Evolutionary conservation across 1,140 invertebrate species (phyloP), one percentile per base, ranked within the genome.

Genomic region (Colletes gigas): DNA sequence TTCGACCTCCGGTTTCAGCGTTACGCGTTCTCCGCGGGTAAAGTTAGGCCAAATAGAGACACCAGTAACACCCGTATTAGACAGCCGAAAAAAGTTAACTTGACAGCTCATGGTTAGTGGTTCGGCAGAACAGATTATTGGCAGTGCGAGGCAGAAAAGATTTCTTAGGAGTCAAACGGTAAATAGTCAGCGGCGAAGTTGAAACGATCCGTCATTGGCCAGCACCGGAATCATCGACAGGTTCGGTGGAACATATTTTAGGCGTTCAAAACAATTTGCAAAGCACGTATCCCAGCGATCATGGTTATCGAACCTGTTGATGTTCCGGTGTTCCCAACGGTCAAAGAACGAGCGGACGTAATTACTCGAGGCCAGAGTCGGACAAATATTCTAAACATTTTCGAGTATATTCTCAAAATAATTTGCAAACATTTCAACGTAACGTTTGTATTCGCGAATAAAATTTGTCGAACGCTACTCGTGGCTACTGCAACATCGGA

Each of bases 141-240:
- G 91, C 91, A 91, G 91, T 92, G 91, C 90, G 80, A 91, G 91
- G 91, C 90, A 83, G 85, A 86, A 88, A 74, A 88, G 63, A 76
- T 60, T 83, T 80, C 69, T 62, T 71, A 87, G 68, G 62, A 86
- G 83, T 85, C 63, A 77, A 73, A 75, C 78, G 76, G 83, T 44
- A 66, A 47, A 62, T 63, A 15, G 63, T 75, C 67, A 70, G 81
- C 76, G 79, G 85, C 86, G 77, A 81, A 87, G 86, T 84, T 71
- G 65, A 14, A 60, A 60, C 81, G 66, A 73, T 69, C 41, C 44
- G 12, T 54, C 15, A 5, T 59, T 47, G 47, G 65, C 44, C 44
- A 41, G n/a, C 54, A 55, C 14, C 57, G 19, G 15, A 60, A 39
- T 44, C 69, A 54, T 78, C 68, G 52, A 78, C 59, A 30, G 47